Base-by-base conservation (phyloP, 64 coral and sea anemone species). In the Pocillopora verrucosa region DNA sequence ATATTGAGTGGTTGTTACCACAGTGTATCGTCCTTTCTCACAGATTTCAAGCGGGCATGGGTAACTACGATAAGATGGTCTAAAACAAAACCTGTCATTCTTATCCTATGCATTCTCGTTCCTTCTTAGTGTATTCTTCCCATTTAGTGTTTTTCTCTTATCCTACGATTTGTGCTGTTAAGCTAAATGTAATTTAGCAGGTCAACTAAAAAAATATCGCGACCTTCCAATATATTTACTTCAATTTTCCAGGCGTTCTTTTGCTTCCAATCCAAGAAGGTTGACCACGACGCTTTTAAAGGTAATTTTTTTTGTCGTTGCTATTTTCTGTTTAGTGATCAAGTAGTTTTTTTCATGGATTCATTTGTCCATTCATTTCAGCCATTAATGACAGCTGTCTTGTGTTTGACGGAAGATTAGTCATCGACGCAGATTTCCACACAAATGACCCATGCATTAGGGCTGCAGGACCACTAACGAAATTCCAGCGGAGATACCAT, bases 241-340 rank as follows among this genome's bases (percentile, higher is more conserved):
- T 59, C 34, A 58, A 36, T 24, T 14, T 87, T 94, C 36, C 61
- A 98, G 96, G 96, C 94, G 25, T 98, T 98, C 73, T 98, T 98
- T 90, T 98, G 96, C 57, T 95, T 98, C 36, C 93, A 98, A 91
- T 87, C 88, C 36, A 93, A 95, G 80, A 90, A 88, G 74, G 96
- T 98, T 34, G 93, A 98, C 78, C 93, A 93, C 58, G 70, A 90
- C 58, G 96, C 96, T 34, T 98, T 95, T 57, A 98, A 88, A 93
- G 96, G 96, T 98, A 95, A n/a, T 41, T 9, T 58, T 12, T 15
- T 26, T 59, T 57, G 57, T 34, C 16, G 30, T 69, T 4, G n/a
- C 57, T 30, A 3, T 9, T 36, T 51, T 36, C 16, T 9, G 10
- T 1, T 13, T 3, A 9, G 22, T 65, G 25, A n/a, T n/a, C n/a